phyloP scores from a whole-genome alignment of 1,140 invertebrate species.

The Sycophila sp. region DNA sequence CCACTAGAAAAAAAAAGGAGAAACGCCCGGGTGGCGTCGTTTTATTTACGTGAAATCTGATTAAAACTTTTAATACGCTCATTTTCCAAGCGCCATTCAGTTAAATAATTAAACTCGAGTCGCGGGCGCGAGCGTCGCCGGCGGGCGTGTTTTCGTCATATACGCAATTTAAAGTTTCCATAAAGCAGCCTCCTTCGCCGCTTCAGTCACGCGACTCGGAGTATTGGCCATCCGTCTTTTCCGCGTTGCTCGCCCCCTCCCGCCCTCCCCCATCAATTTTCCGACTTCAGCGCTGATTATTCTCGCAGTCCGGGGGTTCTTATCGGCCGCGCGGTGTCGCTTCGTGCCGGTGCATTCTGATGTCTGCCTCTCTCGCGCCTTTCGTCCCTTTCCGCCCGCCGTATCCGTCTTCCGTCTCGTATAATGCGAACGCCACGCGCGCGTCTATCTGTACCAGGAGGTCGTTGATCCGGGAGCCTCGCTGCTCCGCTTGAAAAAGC shows the following conservation, averaged over 20 bases:
- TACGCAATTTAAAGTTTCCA: too few relatives aligned
- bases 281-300: neutral
- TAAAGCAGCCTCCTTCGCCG: neutral
- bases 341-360: conserved; percentile 24
- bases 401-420: neutral
- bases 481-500: conserved; percentile 16
- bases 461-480: conserved; percentile 16
- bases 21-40: too few relatives aligned
- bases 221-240: neutral
- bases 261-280: neutral
- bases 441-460: neutral
- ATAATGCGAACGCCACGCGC: neutral
- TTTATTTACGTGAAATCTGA: too few relatives aligned
- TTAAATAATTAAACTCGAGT: too few relatives aligned
- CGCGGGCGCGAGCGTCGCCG: too few relatives aligned
- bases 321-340: neutral
- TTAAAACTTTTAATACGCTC: too few relatives aligned
- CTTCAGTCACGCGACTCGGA: too few relatives aligned
- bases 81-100: too few relatives aligned
- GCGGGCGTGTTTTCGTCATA: too few relatives aligned
- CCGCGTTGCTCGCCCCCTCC: neutral
- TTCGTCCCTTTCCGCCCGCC: neutral
- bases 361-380: neutral
- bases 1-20: too few relatives aligned
- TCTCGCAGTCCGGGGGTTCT: neutral